Evolutionary conservation across 1,140 invertebrate species (phyloP).

Genomic region (Leptinotarsa lineolata): DNA sequence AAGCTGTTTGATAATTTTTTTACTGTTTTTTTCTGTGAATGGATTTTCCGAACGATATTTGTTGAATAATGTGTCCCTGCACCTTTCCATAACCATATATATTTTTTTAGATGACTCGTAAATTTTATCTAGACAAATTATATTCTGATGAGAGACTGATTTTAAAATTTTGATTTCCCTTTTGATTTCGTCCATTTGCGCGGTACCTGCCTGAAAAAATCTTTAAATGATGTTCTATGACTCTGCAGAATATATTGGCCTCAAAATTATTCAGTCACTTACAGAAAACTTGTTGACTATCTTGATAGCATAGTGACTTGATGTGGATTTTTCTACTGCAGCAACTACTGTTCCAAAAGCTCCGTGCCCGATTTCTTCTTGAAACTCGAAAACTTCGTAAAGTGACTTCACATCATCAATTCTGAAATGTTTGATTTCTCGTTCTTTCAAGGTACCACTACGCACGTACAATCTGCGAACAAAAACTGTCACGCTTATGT

Average conservation of each 20-base stretch:
- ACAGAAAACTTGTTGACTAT: constrained; percentile 56
- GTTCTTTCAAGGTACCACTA: constrained; percentile 33
- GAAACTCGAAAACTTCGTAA: constrained; percentile 48
- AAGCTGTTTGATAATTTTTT: constrained; percentile 57
- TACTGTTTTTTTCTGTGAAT: constrained; percentile 57
- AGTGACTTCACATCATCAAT: constrained; percentile 47
- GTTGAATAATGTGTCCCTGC: constrained; percentile 57
- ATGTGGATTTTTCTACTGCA: constrained; percentile 55
- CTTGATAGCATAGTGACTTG: constrained; percentile 61
- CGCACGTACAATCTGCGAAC: neutral
- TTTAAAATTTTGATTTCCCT: constrained; percentile 63
- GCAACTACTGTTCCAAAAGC: constrained; percentile 61
- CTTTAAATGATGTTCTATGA: neutral
- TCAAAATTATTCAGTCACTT: constrained; percentile 11
- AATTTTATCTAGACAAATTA: constrained; percentile 61
- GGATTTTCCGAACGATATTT: constrained; percentile 51
- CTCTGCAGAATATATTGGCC: constrained; percentile 12
- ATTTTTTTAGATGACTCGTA: constrained; percentile 59
- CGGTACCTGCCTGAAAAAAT: constrained; percentile 32
- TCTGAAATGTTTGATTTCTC: constrained; percentile 47
- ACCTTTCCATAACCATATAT: constrained; percentile 61
- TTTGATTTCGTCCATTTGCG: constrained; percentile 46
- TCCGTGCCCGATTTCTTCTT: constrained; percentile 59
- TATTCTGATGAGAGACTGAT: constrained; percentile 61
- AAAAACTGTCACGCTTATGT: neutral